phyloP scores from a whole-genome alignment of 2,113 vertebrate species.

The Platichthys stellatus region DNA sequence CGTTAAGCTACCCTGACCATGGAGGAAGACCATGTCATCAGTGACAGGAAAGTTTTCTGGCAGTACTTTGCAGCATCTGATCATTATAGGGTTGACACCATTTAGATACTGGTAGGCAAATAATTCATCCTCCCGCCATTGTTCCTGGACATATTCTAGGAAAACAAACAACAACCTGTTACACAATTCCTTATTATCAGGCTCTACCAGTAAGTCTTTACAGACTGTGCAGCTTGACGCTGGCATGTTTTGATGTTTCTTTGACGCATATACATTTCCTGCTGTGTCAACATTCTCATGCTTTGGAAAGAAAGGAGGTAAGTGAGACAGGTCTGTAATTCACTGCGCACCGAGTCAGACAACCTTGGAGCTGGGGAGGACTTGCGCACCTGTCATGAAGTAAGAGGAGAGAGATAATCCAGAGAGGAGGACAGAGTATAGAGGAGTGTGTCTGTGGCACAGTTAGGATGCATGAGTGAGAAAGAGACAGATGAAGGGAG shows the following conservation, averaged over 20 bases:
- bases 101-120: constrained; percentile 93
- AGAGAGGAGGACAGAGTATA: too few species aligned
- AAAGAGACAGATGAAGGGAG: too few species aligned
- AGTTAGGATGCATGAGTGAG: too few species aligned
- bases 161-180: background rate
- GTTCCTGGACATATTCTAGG: constrained; percentile 60
- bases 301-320: too few species aligned
- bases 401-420: too few species aligned
- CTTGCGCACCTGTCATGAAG: too few species aligned
- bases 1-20: constrained; percentile 74
- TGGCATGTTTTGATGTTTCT: background rate
- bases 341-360: too few species aligned
- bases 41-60: constrained; percentile 88
- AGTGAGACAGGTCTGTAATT: too few species aligned
- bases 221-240: background rate
- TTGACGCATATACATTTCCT: background rate
- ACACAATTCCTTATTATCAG: background rate
- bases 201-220: too few species aligned
- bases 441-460: too few species aligned
- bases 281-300: too few species aligned
- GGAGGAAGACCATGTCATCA: constrained; percentile 83
- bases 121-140: constrained; percentile 89
- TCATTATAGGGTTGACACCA: constrained; percentile 89
- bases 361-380: too few species aligned
- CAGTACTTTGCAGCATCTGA: constrained; percentile 80